Evolutionary conservation across 23 tunicate genomes (phyloP).

Genomic region (Phallusia fumigata): DNA sequence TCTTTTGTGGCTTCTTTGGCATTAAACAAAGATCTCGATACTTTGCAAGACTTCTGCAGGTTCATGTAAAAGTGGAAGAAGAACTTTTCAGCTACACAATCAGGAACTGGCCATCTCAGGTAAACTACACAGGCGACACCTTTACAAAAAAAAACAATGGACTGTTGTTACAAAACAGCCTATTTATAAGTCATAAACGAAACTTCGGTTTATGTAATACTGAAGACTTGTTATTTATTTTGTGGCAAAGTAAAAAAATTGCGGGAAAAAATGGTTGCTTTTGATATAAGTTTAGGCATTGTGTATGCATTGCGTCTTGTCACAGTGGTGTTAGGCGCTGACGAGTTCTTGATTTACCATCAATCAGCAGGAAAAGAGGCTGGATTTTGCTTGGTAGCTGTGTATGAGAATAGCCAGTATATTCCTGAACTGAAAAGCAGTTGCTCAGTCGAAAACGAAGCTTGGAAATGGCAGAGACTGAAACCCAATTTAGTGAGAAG

Average conservation of each 20-base stretch:
- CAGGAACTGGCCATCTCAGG: slow-evolving; percentile 68
- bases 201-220: background rate
- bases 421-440: background rate
- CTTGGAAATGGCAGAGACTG: slow-evolving; percentile 34
- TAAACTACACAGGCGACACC: slow-evolving; percentile 55
- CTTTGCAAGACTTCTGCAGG: slow-evolving; percentile 29
- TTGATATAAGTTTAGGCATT: background rate
- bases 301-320: too few species aligned
- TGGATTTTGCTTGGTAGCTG: slow-evolving; percentile 23
- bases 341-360: slow-evolving; percentile 4
- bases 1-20: slow-evolving; percentile 48
- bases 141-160: slow-evolving; percentile 14
- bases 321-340: background rate
- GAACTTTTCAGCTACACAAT: slow-evolving; percentile 36
- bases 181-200: background rate
- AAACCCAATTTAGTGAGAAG: slow-evolving; percentile 16
- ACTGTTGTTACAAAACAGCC: background rate
- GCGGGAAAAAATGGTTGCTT: background rate
- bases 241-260: background rate
- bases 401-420: background rate
- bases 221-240: too few species aligned
- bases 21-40: slow-evolving; percentile 47
- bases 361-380: background rate
- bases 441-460: slow-evolving; percentile 18
- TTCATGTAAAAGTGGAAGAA: slow-evolving; percentile 56